Evolutionary conservation across 2,113 vertebrate species (phyloP), one percentile per base, ranked within the genome.

Genomic region (Stigmatopora argus): DNA sequence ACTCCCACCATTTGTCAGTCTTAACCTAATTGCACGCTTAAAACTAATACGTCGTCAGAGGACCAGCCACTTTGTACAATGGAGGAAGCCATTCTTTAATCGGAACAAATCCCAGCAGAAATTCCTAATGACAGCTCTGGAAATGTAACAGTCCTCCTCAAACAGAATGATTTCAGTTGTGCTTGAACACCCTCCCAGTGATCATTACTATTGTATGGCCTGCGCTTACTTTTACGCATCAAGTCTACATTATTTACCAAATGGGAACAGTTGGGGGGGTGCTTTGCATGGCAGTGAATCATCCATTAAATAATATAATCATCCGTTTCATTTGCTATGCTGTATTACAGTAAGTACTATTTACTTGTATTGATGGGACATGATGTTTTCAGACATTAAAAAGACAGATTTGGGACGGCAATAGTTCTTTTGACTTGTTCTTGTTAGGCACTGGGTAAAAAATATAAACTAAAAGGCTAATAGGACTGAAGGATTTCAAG

Each of bases 161-260:
- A 89, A 89, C 83, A 84, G 87, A 89, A 91, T 90, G 84, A 89
- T 88, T 87, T 89, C 78, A 75, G 74, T 87, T 83, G 75, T 75
- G 77, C 75, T 84, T 62, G 66, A 81, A 80, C 65, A 67, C 18
- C 35, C 72, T 89, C 85, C 87, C 87, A 62, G 67, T 71, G 67
- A 82, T 90, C 89, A 91, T 91, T 88, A 91, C 79, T 88, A 90
- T 88, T 91, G 86, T 85, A 90, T 90, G 82, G 79, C 82, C 81
- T 56, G 11, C 75, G 78, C 85, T 86, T 84, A 82, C 72, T 83
- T 87, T 80, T 73, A 87, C 80, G 83, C 82, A 83, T 87, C 77
- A 74, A 84, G 71, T 61, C 73, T 89, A 84, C 86, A 91, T 91
- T 89, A 91, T 91, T 91, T 85, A 90, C 86, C 82, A 87, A 90